These are phyloP conservation scores for Proisotoma minuta DNA, from an alignment of 2,888 invertebrate genomes.

Conservation along the genomic window DNA sequence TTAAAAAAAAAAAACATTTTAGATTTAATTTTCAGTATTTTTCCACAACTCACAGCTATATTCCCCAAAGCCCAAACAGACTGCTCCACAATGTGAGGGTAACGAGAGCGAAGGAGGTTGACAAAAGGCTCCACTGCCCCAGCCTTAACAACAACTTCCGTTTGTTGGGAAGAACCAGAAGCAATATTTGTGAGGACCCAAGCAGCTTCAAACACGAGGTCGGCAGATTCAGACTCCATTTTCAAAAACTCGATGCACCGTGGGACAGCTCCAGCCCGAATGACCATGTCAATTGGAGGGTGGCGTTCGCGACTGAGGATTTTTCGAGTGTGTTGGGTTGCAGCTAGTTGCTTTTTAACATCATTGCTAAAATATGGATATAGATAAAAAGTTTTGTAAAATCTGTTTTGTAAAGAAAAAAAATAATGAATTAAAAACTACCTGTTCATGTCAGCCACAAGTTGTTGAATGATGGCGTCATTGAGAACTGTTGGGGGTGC, in stretches of 20 bases:
- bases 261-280: constrained; percentile 75
- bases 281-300: constrained; percentile 85
- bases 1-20: not conserved
- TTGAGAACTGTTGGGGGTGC: constrained; percentile 11
- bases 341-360: constrained; percentile 49
- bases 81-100: constrained; percentile 75
- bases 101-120: constrained; percentile 63
- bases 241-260: constrained; percentile 71
- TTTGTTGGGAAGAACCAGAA: constrained; percentile 88
- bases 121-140: constrained; percentile 83
- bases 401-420: not conserved
- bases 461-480: constrained; percentile 20
- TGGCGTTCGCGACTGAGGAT: constrained; percentile 81
- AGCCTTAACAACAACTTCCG: constrained; percentile 74
- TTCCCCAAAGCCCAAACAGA: constrained; percentile 98
- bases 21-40: not conserved
- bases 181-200: constrained; percentile 98
- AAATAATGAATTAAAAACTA: constrained; percentile 6
- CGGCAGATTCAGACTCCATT: constrained; percentile 56
- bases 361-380: constrained; percentile 23
- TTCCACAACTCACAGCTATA: constrained; percentile 60
- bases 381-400: not conserved
- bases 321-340: constrained; percentile 78
- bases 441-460: constrained; percentile 27
- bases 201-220: constrained; percentile 88